Evolutionary conservation across 2,888 invertebrate genomes (phyloP), one percentile per base, ranked within the genome.

Genomic region (Brachyptera putata): DNA sequence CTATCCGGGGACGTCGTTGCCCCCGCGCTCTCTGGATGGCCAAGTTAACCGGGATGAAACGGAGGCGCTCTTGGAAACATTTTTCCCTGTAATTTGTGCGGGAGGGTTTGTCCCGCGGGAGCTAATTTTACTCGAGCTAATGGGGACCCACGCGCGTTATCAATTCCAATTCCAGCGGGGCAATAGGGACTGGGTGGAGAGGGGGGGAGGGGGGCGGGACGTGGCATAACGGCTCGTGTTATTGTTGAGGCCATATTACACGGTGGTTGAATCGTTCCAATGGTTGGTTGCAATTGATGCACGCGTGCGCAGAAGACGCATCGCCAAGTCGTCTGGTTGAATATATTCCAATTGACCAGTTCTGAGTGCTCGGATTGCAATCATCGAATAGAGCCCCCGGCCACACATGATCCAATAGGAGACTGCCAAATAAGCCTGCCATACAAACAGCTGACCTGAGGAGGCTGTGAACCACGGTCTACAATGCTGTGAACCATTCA

Each of bases 41-140:
- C n/a, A n/a, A n/a, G n/a, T 41, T 16, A 9, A 41, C 16, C 41
- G 16, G 41, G 41, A 9, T 41, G 41, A 41, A 41, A 41, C n/a
- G 21, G 18, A 41, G 46, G 39, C 30, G 43, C 57, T 25, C 16
- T 24, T 25, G 57, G 46, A 60, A 63, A 61, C 56, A 63, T 63
- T 63, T 63, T 63, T 63, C 61, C 63, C 63, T 61, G 63, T 63
- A 63, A 63, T 63, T 63, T 63, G 61, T 63, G 57, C 60, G 63
- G 60, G 60, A 60, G 60, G 58, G 59, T 56, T 26, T 50, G 30
- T 61, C 63, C 61, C 63, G 18, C 21, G 61, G 63, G 63, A 63
- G 56, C 61, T 63, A 61, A 63, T 63, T 63, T 63, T 61, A 59
- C 63, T 59, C 61, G 57, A 46, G 63, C 63, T 63, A 63, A 63